A percentile compares a stretch with the other conserved stretches of the same genome.
Conservation (phyloP, 2,113 vertebrate species). For the Butorides virescens region DNA sequence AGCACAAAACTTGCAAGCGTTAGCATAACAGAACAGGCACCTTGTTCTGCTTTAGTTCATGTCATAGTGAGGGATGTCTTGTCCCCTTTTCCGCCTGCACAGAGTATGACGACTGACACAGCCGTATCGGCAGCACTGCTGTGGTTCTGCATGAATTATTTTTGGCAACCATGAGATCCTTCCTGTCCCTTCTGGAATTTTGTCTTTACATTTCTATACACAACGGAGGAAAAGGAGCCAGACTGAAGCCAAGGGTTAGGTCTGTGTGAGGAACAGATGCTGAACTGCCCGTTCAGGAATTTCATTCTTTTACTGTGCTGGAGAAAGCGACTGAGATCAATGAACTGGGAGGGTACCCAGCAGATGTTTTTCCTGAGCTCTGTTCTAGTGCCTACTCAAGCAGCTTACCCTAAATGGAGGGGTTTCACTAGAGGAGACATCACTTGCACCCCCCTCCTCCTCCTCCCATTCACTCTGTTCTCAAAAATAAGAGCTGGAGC, state of each 20-base stretch:
- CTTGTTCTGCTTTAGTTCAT: background rate
- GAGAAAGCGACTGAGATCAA: background rate
- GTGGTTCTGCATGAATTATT: background rate
- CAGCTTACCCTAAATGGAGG: background rate
- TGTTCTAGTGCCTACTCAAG: background rate
- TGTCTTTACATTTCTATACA: background rate
- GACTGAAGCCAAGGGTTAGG: background rate
- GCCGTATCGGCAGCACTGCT: background rate
- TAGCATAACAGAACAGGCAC: background rate
- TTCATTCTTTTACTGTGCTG: background rate
- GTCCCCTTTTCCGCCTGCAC: background rate
- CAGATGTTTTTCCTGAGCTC: background rate
- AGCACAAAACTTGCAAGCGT: background rate
- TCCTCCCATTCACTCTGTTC: background rate
- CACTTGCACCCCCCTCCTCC: background rate
- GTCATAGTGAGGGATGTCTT: background rate
- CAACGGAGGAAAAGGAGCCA: background rate
- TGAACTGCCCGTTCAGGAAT: background rate
- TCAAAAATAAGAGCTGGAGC: background rate
- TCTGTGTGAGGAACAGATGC: background rate
- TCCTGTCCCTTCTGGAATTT: background rate
- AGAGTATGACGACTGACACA: accelerated
- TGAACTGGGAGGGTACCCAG: background rate
- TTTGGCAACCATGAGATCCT: background rate
- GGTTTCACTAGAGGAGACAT: background rate